Evolutionary conservation across 2,797 vertebrate genomes (phyloP).

Genomic region (Setipinna tenuifilis): DNA sequence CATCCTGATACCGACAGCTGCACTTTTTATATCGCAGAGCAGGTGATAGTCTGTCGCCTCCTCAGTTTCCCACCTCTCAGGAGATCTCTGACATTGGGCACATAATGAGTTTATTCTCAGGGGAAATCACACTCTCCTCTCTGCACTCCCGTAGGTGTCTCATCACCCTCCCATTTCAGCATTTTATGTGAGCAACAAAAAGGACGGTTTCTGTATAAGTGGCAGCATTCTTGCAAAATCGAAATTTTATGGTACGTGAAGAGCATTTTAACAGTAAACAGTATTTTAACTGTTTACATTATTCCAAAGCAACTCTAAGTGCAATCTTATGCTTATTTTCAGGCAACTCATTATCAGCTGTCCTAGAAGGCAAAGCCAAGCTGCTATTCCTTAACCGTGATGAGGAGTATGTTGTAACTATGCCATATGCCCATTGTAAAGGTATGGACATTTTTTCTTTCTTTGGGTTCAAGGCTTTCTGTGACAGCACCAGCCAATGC

Average conservation of each 20-base stretch:
- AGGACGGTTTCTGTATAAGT: slow-evolving; percentile 89
- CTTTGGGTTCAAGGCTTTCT: not conserved
- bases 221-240: slow-evolving; percentile 91
- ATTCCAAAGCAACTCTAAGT: not conserved
- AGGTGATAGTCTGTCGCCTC: slow-evolving; percentile 68
- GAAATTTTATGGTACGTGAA: slow-evolving; percentile 86
- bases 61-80: not conserved
- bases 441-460: slow-evolving; percentile 66
- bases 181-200: slow-evolving; percentile 92
- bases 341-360: slow-evolving; percentile 93
- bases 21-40: slow-evolving; percentile 94
- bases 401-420: slow-evolving; percentile 90
- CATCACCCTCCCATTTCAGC: slow-evolving; percentile 93
- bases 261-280: not conserved
- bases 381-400: slow-evolving; percentile 81
- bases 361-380: slow-evolving; percentile 90
- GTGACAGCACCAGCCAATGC: not conserved
- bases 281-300: not conserved
- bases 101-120: not conserved
- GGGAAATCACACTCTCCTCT: not conserved
- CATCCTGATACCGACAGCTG: slow-evolving; percentile 90
- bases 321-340: not conserved
- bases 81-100: not conserved
- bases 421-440: slow-evolving; percentile 96
- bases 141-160: slow-evolving; percentile 78